A percentile compares a stretch with the other conserved stretches of the same genome.
These are phyloP conservation scores for Parauchenoglanis ngamensis DNA, from an alignment of 2,797 vertebrate species.

Conservation along the genomic window DNA sequence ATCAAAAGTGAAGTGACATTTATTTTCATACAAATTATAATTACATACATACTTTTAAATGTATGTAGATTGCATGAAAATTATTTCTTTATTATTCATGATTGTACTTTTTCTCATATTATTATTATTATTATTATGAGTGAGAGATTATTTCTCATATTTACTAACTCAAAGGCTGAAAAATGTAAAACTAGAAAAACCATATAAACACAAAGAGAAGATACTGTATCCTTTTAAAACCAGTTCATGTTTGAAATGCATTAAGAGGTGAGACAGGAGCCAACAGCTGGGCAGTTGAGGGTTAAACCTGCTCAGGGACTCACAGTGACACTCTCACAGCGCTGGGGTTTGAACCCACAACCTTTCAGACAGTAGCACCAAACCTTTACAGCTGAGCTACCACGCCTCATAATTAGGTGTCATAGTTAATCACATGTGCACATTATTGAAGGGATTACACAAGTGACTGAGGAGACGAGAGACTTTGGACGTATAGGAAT, in stretches of 20 bases:
- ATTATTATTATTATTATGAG: no score
- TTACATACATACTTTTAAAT: not conserved
- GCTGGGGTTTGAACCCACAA: not conserved
- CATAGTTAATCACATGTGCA: constrained; percentile 1
- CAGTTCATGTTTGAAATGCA: not conserved
- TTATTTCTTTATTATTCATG: not conserved
- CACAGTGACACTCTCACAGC: not conserved
- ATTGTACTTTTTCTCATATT: not conserved
- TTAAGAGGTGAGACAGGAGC: not conserved
- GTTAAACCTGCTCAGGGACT: not conserved
- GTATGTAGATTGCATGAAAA: no score
- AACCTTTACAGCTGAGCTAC: no score
- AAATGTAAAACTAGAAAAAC: not conserved
- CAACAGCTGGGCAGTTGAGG: not conserved
- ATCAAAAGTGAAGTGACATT: not conserved
- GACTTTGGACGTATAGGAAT: not conserved
- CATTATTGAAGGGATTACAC: not conserved
- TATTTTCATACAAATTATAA: not conserved
- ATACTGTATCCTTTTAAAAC: not conserved
- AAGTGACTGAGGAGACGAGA: not conserved
- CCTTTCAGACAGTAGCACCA: not conserved
- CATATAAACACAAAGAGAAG: not conserved
- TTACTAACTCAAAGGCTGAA: not conserved
- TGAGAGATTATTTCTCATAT: not conserved
- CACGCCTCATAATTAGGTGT: constrained; percentile 9